Evolutionary conservation across 2,113 vertebrate species (phyloP).

Genomic region (Clupea harengus): DNA sequence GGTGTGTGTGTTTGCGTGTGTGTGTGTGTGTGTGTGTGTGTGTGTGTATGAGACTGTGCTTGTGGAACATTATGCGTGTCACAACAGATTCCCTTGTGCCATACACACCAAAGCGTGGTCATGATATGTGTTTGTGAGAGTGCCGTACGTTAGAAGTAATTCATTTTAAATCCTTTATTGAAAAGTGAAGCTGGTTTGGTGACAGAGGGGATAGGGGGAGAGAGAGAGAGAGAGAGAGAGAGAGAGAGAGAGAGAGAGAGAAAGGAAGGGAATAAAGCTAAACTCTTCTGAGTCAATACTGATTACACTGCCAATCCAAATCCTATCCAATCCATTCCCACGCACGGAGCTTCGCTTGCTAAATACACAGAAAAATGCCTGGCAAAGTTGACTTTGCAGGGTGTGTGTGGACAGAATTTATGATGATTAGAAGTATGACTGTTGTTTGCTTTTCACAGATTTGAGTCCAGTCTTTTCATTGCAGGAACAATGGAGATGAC

Average conservation of each 20-base stretch:
- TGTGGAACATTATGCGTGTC: conserved; percentile 38
- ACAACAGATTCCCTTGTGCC: neutral
- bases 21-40: conserved; percentile 22
- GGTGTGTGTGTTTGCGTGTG: neutral
- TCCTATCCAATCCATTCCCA: conserved; percentile 4
- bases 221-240: too few relatives aligned
- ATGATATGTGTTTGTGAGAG: conserved; percentile 18
- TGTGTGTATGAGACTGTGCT: conserved; percentile 16
- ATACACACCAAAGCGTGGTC: neutral
- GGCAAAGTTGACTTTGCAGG: neutral
- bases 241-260: conserved; percentile 24
- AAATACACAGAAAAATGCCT: neutral
- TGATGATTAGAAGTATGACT: neutral
- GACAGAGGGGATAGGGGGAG: neutral
- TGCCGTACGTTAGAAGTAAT: conserved; percentile 30
- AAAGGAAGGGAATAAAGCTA: conserved; percentile 6
- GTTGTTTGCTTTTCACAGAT: too few relatives aligned
- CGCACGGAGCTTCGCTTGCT: neutral
- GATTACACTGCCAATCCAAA: conserved; percentile 7
- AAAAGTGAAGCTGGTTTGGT: conserved; percentile 22
- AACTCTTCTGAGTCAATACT: neutral
- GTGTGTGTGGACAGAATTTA: neutral
- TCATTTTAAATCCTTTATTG: conserved; percentile 25
- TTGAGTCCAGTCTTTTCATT: too few relatives aligned
- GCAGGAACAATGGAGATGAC: too few relatives aligned